phyloP scores from a whole-genome alignment of 2,797 vertebrate species.

The Lithobates pipiens region DNA sequence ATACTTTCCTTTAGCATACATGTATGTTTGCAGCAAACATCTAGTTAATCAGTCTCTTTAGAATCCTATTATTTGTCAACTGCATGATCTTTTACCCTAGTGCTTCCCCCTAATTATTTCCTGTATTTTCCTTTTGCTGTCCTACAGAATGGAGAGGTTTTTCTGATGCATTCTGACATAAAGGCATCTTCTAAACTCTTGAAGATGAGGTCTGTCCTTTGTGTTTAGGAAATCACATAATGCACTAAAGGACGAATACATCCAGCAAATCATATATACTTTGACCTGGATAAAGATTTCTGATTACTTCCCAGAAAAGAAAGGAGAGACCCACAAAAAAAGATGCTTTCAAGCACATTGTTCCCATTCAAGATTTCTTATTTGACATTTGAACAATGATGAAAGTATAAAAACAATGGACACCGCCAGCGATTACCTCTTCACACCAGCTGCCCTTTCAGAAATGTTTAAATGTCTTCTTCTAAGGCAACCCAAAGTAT shows the following conservation, averaged over 20 bases:
- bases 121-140: background rate
- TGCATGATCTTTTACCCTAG: background rate
- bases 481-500: background rate
- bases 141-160: background rate
- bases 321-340: constrained; percentile 3
- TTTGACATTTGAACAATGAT: constrained; percentile 58
- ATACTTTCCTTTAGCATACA: background rate
- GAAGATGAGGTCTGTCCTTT: background rate
- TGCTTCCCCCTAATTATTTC: background rate
- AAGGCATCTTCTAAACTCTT: background rate
- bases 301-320: constrained; percentile 49
- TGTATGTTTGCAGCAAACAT: no score
- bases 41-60: background rate
- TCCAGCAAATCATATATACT: constrained; percentile 25
- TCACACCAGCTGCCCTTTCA: constrained; percentile 40
- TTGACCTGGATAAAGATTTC: constrained; percentile 45
- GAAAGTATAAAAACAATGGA: constrained; percentile 43
- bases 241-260: constrained; percentile 34
- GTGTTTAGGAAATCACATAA: constrained; percentile 14
- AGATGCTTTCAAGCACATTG: constrained; percentile 14
- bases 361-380: constrained; percentile 29
- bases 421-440: constrained; percentile 3
- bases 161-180: background rate
- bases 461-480: constrained; percentile 24
- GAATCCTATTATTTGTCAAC: background rate